Evolutionary conservation across 2,888 invertebrate genomes (phyloP), one percentile per base, ranked within the genome.

Genomic region (Platycheirus albimanus): DNA sequence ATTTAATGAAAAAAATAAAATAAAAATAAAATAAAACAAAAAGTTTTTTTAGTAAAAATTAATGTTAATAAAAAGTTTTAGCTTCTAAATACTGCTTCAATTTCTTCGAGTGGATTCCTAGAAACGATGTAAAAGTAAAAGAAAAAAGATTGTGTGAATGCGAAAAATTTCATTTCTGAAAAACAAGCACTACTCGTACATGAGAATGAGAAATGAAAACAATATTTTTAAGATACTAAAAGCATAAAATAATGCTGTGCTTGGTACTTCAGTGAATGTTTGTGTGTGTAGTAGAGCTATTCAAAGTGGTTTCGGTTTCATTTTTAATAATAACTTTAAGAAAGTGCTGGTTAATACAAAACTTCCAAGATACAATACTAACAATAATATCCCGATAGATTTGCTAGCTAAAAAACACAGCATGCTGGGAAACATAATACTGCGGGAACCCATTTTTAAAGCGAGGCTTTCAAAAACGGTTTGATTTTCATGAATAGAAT

Each of bases 51-150:
- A 45, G 28, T 56, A 56, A 36, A 70, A 76, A 47, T 45, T 67
- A 74, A 71, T 30, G 36, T 67, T 47, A n/a, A n/a, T n/a, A 47
- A 6, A 79, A 66, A 47, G 13, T 86, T 86, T 90, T 89, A 91
- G 88, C 88, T 88, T 90, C 87, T 90, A 90, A 91, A 90, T 88
- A 90, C 91, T 88, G 91, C 91, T 89, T 91, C 91, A 87, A 91
- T 89, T 90, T 90, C 90, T 86, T 89, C 90, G 85, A 91, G 88
- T 88, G 90, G 89, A 88, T 90, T 91, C 90, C 91, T 91, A 89
- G 85, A 89, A 88, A 86, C 86, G 86, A 85, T 85, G 85, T 80
- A 85, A 83, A 85, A 79, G 75, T 79, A 85, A 74, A 85, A 72
- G 75, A 79, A 85, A 84, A 84, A 76, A 72, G 28, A 63, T 66